These are phyloP conservation scores for Gila robusta DNA, from an alignment of 2,797 vertebrate genomes.

Conservation along the genomic window DNA sequence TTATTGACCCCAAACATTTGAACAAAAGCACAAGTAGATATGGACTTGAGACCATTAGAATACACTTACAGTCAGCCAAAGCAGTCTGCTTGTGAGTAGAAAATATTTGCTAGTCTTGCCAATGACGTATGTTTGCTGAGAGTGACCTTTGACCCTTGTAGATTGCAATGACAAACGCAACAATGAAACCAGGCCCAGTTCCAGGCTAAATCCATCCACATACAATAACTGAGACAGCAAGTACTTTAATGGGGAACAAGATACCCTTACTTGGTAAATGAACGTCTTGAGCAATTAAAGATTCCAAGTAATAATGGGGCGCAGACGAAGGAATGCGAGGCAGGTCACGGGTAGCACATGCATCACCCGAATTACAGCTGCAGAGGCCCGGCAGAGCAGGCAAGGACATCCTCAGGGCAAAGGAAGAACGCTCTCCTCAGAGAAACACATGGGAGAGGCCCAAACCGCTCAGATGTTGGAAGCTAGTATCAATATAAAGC, in stretches of 20 bases:
- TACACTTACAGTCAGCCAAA: conserved; percentile 41
- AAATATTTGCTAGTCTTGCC: conserved; percentile 48
- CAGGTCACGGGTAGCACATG: conserved; percentile 77
- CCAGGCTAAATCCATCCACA: conserved; percentile 53
- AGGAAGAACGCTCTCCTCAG: conserved; percentile 47
- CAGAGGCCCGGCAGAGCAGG: conserved; percentile 64
- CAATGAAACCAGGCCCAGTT: conserved; percentile 53
- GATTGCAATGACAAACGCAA: conserved; percentile 61
- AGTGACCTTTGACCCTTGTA: conserved; percentile 51
- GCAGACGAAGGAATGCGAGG: conserved; percentile 68
- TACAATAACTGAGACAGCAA: conserved; percentile 61
- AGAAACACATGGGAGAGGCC: conserved; percentile 49
- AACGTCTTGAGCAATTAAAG: conserved; percentile 83
- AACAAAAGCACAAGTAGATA: not conserved
- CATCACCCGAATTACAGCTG: conserved; percentile 78
- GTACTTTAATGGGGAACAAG: conserved; percentile 72
- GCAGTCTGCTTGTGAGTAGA: conserved; percentile 25
- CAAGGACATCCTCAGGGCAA: conserved; percentile 81
- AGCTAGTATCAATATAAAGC: conserved; percentile 41
- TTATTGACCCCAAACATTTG: not conserved
- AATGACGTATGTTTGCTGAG: conserved; percentile 60
- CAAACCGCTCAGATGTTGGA: conserved; percentile 20
- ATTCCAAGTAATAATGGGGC: conserved; percentile 72
- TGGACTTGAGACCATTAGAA: not conserved
- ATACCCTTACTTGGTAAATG: conserved; percentile 79